A percentile compares a stretch with the other conserved stretches of the same genome.
Evolutionary conservation across 2,113 vertebrate species (phyloP).

Genomic region (Coreoperca whiteheadi): DNA sequence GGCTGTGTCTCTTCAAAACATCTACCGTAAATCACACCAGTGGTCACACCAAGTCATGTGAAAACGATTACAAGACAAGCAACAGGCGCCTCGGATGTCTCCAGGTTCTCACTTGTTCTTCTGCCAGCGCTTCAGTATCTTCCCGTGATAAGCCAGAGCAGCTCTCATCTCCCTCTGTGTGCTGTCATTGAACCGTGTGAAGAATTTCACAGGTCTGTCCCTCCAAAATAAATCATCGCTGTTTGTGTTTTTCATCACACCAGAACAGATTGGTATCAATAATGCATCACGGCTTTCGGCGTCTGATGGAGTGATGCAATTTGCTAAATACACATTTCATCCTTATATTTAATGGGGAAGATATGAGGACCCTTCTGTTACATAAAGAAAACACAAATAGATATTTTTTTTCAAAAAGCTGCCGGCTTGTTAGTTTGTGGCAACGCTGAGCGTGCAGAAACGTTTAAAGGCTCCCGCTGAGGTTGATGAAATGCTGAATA

Average conservation of each 20-base stretch:
- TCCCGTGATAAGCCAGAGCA: conserved; percentile 4
- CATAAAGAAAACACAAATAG: conserved; percentile 47
- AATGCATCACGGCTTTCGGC: conserved; percentile 56
- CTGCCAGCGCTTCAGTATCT: conserved; percentile 24
- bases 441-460: conserved; percentile 59
- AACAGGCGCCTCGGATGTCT: background rate
- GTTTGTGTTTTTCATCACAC: background rate
- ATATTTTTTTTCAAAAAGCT: conserved; percentile 58
- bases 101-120: background rate
- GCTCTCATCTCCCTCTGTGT: background rate
- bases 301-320: conserved; percentile 35
- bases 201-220: background rate
- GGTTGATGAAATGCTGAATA: conserved; percentile 48
- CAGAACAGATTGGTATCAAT: conserved; percentile 61
- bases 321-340: conserved; percentile 50
- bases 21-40: conserved; percentile 17
- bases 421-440: conserved; percentile 47
- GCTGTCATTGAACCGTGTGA: conserved; percentile 20
- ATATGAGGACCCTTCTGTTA: conserved; percentile 21
- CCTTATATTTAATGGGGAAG: conserved; percentile 57
- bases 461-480: conserved; percentile 1
- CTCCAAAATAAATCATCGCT: conserved; percentile 28
- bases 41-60: conserved; percentile 17
- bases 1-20: conserved; percentile 13
- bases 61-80: conserved; percentile 55